Base-by-base conservation (phyloP, 2,113 vertebrate species). In the Thymallus thymallus region DNA sequence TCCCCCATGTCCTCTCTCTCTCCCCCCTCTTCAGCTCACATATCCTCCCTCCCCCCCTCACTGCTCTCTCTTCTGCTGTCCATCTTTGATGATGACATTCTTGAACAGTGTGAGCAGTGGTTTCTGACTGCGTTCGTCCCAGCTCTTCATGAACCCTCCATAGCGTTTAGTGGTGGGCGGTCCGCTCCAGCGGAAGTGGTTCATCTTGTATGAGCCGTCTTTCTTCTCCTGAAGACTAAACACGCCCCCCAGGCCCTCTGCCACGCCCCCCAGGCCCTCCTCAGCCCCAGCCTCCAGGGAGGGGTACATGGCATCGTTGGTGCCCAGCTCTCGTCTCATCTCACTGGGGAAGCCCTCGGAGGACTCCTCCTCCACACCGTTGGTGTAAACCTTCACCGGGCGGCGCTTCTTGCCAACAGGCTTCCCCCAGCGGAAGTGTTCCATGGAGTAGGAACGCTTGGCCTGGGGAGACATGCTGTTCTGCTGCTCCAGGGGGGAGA, bases 361-460 rank as follows among this genome's bases (percentile, higher is more conserved):
- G 0, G 92, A 92, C 62, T 95, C 93, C 41, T 95, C 94, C 70
- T 94, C 94, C 62, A 92, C 86, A 0, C 84, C 93, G 0, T 91
- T 95, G 69, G 94, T 90, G 63, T 90, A 95, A 23, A 97, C 94
- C 88, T 95, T 98, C 86, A 97, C 74, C 0, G 96, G 96, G 13
- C 95, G 92, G 84, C 96, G 93, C 79, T 98, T 98, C 70, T 93
- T 91, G 0, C 96, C 97, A 12, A 97, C 95, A 0, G 97, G 96
- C 71, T 98, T 98, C 0, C 96, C 95, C 97, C 97, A 98, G 9
- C 97, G 95, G 85, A 98, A 98, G 51, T 98, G 97, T 90, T 98
- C 96, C 96, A 98, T 98, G 79, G 97, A 95, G 73, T 98, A 97
- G 32, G 96, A 96, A 41, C 96, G 93, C 78, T 97, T 98, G 71